Evolutionary conservation across 2,797 vertebrate species (phyloP).

Genomic region (Arnoldichthys spilopterus): DNA sequence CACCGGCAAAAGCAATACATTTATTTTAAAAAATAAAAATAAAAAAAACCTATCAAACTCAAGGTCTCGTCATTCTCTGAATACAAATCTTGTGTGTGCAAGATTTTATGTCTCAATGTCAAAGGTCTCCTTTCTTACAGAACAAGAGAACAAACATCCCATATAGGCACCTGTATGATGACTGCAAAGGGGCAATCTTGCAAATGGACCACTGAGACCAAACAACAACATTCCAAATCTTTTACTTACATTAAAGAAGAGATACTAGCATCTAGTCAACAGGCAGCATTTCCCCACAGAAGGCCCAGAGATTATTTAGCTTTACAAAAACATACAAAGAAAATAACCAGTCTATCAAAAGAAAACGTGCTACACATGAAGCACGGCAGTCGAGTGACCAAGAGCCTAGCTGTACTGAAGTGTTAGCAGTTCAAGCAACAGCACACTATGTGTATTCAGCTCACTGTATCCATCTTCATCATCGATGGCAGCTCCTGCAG

Average conservation of each 20-base stretch:
- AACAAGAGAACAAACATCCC: not conserved
- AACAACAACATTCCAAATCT: not conserved
- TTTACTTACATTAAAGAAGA: not conserved
- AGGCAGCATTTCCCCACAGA: not conserved
- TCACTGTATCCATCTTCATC: constrained; percentile 56
- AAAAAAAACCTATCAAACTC: not conserved
- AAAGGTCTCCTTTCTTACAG: constrained; percentile 10
- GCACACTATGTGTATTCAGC: constrained; percentile 18
- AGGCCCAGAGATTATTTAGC: not conserved
- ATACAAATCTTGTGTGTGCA: not conserved
- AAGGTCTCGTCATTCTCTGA: not conserved
- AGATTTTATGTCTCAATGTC: not conserved
- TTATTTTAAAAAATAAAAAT: too few species aligned
- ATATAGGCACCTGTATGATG: not conserved
- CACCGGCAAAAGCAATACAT: not conserved
- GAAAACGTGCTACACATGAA: not conserved
- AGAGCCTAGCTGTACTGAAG: not conserved
- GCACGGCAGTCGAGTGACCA: not conserved
- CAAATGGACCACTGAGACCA: not conserved
- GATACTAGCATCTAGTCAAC: not conserved
- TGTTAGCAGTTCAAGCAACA: constrained; percentile 1
- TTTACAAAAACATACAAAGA: not conserved
- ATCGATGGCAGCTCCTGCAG: constrained; percentile 38
- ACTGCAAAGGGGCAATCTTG: not conserved
- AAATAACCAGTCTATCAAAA: not conserved